A percentile compares a stretch with the other conserved stretches of the same genome.
These are phyloP conservation scores for Drosophila sordidula DNA, from an alignment of 2,888 invertebrate genomes.

Conservation along the genomic window DNA sequence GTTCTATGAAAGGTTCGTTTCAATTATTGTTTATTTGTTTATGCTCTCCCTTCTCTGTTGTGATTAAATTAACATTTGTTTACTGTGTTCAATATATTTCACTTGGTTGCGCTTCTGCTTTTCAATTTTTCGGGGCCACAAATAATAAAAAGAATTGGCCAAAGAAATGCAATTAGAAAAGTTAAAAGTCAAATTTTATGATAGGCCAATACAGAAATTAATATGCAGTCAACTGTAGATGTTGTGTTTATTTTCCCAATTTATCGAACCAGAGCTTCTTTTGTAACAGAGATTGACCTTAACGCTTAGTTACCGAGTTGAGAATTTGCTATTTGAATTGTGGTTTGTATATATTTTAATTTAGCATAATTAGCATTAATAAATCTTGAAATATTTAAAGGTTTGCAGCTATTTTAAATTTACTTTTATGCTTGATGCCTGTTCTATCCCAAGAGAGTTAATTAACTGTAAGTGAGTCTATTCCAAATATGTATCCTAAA, in stretches of 20 bases:
- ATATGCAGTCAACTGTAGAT: conserved; percentile 29
- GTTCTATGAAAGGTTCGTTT: conserved; percentile 39
- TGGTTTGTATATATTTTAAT: neutral
- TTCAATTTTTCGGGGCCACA: neutral
- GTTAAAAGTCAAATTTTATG: conserved; percentile 43
- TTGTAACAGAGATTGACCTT: neutral
- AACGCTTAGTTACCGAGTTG: neutral
- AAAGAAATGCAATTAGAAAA: conserved; percentile 51
- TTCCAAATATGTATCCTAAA: conserved; percentile 9
- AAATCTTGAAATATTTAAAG: neutral
- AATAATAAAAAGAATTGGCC: neutral
- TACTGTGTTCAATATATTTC: conserved; percentile 58
- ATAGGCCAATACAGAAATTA: conserved; percentile 31
- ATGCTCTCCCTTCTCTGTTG: conserved; percentile 45
- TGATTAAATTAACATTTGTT: conserved; percentile 75
- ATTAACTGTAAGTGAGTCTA: conserved; percentile 24
- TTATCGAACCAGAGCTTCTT: neutral
- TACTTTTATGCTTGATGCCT: neutral
- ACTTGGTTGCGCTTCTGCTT: conserved; percentile 49
- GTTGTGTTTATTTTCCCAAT: conserved; percentile 12
- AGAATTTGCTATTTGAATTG: conserved; percentile 3
- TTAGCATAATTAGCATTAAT: neutral
- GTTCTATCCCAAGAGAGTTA: neutral
- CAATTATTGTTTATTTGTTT: conserved; percentile 63
- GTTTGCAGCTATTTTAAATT: neutral